These are phyloP conservation scores for Nasonia oneida DNA, from an alignment of 2,888 invertebrate species.

Conservation along the genomic window DNA sequence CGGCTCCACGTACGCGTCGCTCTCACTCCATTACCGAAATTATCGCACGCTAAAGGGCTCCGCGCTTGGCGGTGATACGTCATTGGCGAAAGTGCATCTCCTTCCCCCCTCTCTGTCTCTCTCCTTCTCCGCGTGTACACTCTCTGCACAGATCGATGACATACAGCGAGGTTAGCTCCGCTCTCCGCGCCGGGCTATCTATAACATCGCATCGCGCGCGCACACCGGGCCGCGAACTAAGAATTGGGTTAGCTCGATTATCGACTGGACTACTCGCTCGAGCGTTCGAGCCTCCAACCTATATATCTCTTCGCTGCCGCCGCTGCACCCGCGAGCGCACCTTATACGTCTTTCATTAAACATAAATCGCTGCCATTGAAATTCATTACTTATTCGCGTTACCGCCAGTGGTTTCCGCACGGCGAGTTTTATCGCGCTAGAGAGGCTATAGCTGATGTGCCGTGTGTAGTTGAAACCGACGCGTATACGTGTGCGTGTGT, in stretches of 20 bases:
- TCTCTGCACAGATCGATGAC: conserved; percentile 43
- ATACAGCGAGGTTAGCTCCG: conserved; percentile 25
- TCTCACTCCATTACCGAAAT: conserved; percentile 47
- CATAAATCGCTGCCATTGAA: conserved; percentile 51
- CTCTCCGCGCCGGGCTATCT: conserved; percentile 34
- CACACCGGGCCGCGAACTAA: conserved; percentile 35
- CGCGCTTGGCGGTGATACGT: conserved; percentile 11
- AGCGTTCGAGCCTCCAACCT: not conserved
- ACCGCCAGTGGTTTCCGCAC: conserved; percentile 34
- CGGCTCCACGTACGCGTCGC: not conserved
- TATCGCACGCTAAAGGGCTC: conserved; percentile 44
- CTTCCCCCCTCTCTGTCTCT: not conserved
- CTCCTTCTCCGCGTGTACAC: not conserved
- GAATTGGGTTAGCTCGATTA: conserved; percentile 61
- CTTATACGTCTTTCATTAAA: conserved; percentile 52
- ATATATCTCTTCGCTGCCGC: not conserved
- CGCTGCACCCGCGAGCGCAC: not conserved
- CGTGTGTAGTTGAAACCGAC: not conserved
- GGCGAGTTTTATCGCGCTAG: conserved; percentile 21
- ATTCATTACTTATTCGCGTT: conserved; percentile 56
- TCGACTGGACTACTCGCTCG: conserved; percentile 36
- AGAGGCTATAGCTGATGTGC: not conserved
- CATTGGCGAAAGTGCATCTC: conserved; percentile 50
- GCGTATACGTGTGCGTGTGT: not conserved
- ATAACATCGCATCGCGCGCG: conserved; percentile 38